Evolutionary conservation across 2,888 invertebrate species (phyloP), one percentile per base, ranked within the genome.

Genomic region (Caenorhabditis japonica): DNA sequence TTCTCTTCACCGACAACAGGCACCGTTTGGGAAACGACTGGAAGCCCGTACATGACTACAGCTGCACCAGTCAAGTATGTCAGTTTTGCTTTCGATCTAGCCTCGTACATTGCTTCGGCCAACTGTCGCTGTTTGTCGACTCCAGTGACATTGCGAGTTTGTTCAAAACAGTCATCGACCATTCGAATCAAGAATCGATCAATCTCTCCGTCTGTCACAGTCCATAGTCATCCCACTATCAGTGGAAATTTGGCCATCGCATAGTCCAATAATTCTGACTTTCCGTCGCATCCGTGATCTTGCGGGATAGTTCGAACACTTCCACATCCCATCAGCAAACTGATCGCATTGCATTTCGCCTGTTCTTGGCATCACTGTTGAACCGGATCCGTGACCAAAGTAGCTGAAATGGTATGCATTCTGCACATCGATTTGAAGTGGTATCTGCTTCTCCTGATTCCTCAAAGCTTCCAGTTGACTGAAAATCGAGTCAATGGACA

Each of bases 171-270:
- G 17, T 64, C 71, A 19, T 77, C 77, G n/a, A 82, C 53, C 56
- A 84, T 66, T 25, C 78, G 72, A 56, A 85, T 80, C 47, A 84
- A 74, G 60, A 73, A 85, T 15, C 82, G 68, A 58, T 85, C 85
- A 27, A 85, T 83, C 59, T 85, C 85, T 19, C 85, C 84, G 47
- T 85, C 85, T 0, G 85, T 85, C 7, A 85, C 85, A 60, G 81
- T 85, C 84, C 84, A 86, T 8, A 85, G 59, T 43, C 85, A 86
- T 15, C 73, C 85, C 55, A 85, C 77, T n/a, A 86, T 66, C 27
- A 82, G 76, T 5, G 85, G 85, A 21, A 83, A 80, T 5, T 77
- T 73, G 1, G 83, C 83, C 34, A 83, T 70, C 2, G 80, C 64
- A 58, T 82, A 85, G 49, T 85, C 85, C 49, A 81, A 75, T 10